Percentiles rank a stretch among this genome's conserved stretches.
Evolutionary conservation across 2,888 invertebrate species (phyloP).

Genomic region (Glyphotaelius pellucidus): DNA sequence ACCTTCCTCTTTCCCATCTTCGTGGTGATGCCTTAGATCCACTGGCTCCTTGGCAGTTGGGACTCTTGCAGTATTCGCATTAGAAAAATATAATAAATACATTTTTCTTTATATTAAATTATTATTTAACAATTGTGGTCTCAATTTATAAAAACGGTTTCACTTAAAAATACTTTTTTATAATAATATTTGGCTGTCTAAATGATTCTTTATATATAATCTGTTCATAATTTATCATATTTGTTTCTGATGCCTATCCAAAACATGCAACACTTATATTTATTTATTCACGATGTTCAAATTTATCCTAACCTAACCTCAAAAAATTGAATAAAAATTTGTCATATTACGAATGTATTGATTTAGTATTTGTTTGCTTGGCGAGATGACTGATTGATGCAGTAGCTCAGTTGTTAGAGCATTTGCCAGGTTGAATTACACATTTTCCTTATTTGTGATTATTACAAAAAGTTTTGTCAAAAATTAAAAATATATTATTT

Average conservation of each 20-base stretch:
- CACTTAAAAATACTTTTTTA: conserved; percentile 2
- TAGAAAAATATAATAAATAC: background rate
- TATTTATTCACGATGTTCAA: background rate
- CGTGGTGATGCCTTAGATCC: background rate
- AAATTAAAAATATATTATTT: no score
- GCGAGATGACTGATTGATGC: no score
- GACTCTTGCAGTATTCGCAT: background rate
- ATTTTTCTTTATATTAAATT: background rate
- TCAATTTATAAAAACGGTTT: background rate
- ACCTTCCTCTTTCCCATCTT: background rate
- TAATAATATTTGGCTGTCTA: background rate
- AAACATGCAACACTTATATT: background rate
- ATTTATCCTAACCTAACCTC: background rate
- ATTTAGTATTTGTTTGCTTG: background rate
- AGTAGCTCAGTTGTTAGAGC: no score
- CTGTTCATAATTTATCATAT: background rate
- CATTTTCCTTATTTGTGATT: no score
- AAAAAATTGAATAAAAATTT: background rate
- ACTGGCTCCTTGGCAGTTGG: background rate
- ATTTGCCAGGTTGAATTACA: no score
- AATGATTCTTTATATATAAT: background rate
- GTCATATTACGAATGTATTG: background rate
- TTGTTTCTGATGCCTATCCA: background rate
- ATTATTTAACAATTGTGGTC: background rate
- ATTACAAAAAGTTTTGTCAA: no score